Base-by-base conservation (phyloP, 1,140 invertebrate species). In the Teleogryllus occipitalis region DNA sequence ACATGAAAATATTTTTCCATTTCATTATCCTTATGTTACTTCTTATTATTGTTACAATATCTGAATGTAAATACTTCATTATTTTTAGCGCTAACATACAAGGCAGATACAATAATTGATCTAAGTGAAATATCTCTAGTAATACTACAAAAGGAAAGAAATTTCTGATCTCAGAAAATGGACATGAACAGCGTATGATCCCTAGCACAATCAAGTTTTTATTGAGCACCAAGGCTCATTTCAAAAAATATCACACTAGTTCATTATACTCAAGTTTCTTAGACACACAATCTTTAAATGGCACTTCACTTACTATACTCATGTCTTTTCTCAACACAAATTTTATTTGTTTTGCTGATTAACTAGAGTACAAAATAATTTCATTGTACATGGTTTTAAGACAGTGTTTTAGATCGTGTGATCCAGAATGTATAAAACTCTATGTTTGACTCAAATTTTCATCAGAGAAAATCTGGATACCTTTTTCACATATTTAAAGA, bases 231-330 rank as follows among this genome's bases (percentile, higher is more conserved):
- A 14, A 21, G 48, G 76, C 76, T 77, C 76, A 21, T 77, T 77
- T 65, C 54, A 77, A 22, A 77, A 48, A 76, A 76, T 76, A 77
- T 77, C 76, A 77, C 76, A 77, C 76, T 77, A 77, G 47, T 77
- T 65, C 18, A 18, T 65, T 65, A 65, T 14, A 65, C 10, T 65
- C 18, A 65, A 65, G 18, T 65, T 65, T 65, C 18, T 65, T 65
- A 65, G 10, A 18, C 18, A 65, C 54, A 65, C 18, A 14, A 65
- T 14, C 54, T 65, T 65, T 65, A 65, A 65, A 65, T 65, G 54
- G 54, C 54, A 65, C 54, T 65, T 65, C 54, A 65, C 54, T 65
- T 65, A 65, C 54, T 14, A 65, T 39, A 39, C 27, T 14, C 54
- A 65, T 65, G 54, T 65, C 54, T 65, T 65, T 65, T 65, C 54